Percentiles rank a stretch among this genome's conserved stretches.
Evolutionary conservation across 2,113 vertebrate species (phyloP).

Genomic region (Donacobius atricapilla): DNA sequence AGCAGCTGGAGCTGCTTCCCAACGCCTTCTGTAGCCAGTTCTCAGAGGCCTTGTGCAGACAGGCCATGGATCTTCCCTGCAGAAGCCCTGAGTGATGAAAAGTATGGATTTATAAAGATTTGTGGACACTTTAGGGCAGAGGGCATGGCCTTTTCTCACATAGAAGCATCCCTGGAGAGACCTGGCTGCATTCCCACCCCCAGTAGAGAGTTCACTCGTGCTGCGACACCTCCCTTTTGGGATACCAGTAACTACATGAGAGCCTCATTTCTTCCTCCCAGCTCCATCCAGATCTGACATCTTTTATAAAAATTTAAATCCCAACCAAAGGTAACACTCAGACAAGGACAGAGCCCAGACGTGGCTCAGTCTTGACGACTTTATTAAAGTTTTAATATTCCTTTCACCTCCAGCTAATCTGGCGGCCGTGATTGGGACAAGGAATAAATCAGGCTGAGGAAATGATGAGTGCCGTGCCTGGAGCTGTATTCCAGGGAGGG

Average conservation of each 20-base stretch:
- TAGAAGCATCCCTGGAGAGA: background rate
- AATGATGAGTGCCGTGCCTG: fast-evolving
- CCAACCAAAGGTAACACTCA: background rate
- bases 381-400: slow-evolving; percentile 42
- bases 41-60: background rate
- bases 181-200: background rate
- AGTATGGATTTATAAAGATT: background rate
- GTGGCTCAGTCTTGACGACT: background rate
- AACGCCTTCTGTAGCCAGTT: fast-evolving
- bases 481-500: background rate
- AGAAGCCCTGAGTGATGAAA: background rate
- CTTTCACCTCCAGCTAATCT: slow-evolving; percentile 29
- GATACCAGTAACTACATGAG: fast-evolving
- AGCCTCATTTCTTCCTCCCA: background rate
- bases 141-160: fast-evolving
- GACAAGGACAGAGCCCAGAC: background rate
- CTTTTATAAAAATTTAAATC: background rate
- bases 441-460: background rate
- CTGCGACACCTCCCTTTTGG: background rate
- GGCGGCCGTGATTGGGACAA: background rate
- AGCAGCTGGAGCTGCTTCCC: background rate
- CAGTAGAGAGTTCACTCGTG: fast-evolving
- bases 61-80: background rate
- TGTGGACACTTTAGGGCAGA: background rate
- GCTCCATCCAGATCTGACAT: background rate